phyloP scores from a whole-genome alignment of 2,888 invertebrate genomes.

The Embidobia sp. region DNA sequence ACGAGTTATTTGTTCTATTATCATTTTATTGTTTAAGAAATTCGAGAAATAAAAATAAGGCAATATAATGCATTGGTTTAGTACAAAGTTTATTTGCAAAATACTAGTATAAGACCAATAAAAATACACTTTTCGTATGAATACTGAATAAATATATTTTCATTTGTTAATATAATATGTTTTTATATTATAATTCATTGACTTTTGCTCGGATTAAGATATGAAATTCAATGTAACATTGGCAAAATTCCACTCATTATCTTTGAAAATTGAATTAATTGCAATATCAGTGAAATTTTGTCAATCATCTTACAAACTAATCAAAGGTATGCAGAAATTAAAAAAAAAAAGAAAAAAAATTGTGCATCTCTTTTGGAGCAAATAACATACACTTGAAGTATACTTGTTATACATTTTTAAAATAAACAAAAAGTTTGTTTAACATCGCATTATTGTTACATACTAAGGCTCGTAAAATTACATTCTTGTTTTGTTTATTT shows the following conservation, averaged over 20 bases:
- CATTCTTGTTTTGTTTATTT: not conserved
- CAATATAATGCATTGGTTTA: constrained; percentile 34
- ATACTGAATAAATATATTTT: constrained; percentile 55
- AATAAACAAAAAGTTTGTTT: constrained; percentile 12
- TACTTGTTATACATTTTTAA: not conserved
- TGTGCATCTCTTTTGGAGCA: constrained; percentile 2
- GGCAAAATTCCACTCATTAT: constrained; percentile 37
- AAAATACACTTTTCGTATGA: constrained; percentile 43
- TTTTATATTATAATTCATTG: constrained; percentile 48
- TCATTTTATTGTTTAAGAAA: too few species aligned
- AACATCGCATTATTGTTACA: constrained; percentile 1
- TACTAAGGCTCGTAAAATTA: not conserved
- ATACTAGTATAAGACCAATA: constrained; percentile 42
- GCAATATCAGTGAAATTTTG: constrained; percentile 25
- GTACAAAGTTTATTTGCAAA: constrained; percentile 50
- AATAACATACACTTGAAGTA: constrained; percentile 10
- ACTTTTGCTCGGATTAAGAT: constrained; percentile 47
- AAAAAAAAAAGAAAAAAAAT: not conserved
- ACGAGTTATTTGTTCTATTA: too few species aligned
- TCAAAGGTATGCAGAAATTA: constrained; percentile 2
- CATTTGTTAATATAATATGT: constrained; percentile 55
- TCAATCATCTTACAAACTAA: constrained; percentile 33
- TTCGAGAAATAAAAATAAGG: not conserved
- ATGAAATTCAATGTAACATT: constrained; percentile 23
- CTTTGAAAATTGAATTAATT: too few species aligned